A percentile compares a stretch with the other conserved stretches of the same genome.
Evolutionary conservation across 1,140 invertebrate species (phyloP).

Genomic region (Plutomurus gul): DNA sequence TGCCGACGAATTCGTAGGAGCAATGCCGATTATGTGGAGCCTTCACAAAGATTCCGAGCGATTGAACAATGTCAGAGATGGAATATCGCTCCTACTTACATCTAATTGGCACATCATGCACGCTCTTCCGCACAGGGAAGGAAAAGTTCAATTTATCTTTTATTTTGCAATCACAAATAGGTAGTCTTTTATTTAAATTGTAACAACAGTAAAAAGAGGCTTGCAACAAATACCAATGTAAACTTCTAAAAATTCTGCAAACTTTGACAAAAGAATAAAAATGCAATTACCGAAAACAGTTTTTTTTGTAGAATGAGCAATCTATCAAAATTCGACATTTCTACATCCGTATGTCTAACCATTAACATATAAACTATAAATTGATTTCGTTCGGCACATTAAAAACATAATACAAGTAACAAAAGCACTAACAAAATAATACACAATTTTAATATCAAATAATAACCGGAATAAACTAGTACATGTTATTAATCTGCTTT

Average conservation of each 20-base stretch:
- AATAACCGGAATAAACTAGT: no score
- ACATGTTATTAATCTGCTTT: no score
- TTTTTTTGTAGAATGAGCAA: no score
- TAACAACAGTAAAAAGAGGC: not conserved
- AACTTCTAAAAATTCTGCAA: not conserved
- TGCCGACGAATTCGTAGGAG: not conserved
- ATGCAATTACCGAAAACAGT: no score
- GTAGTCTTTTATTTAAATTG: conserved; percentile 20
- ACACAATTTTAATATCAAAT: no score
- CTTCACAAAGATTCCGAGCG: not conserved
- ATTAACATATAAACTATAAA: no score
- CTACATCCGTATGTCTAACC: no score
- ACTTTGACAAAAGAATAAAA: not conserved
- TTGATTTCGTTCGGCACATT: no score
- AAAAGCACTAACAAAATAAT: no score
- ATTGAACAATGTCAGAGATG: not conserved
- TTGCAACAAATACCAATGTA: not conserved
- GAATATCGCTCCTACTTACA: not conserved
- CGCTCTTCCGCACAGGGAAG: not conserved
- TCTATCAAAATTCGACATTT: no score
- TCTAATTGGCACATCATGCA: not conserved
- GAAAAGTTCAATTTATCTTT: not conserved
- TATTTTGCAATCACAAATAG: conserved; percentile 1
- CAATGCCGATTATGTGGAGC: not conserved
- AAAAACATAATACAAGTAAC: no score